Evolutionary conservation across 2,888 invertebrate genomes (phyloP), one percentile per base, ranked within the genome.

Genomic region (Netelia fuscicornis): DNA sequence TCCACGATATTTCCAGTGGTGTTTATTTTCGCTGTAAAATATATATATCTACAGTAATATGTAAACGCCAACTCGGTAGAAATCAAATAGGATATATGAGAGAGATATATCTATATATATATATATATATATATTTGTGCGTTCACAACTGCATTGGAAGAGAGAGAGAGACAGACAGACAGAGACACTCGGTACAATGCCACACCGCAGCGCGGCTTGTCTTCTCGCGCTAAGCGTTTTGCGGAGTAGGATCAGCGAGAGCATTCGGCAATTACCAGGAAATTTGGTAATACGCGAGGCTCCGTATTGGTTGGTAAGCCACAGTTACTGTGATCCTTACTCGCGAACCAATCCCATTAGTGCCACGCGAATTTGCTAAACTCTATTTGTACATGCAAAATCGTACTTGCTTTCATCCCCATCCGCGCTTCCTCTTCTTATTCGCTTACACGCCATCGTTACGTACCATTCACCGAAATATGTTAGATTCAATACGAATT

Each of bases 191-290:
- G 6, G 37, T 37, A 10, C 13, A 13, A 48, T 48, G 13, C 48
- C 48, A 48, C 2, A 48, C 48, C 48, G 13, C 48, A 13, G 48
- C 10, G 71, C 52, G 20, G n/a, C 20, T 71, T 23, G 30, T 68
- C 52, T 17, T 52, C 52, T 17, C 52, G 17, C 58, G 74, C 11
- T 44, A n/a, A 74, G 58, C 60, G n/a, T 60, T 60, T 60, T 60
- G 44, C 60, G 62, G 58, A 17, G n/a, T 56, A 37, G 37, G 30
- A 62, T 54, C 25, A 25, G 25, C 60, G 56, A 67, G 84, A 85
- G 88, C 87, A 88, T 90, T 88, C 88, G 86, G 86, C 88, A 90
- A 90, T 90, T 90, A 90, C 86, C 86, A 87, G 89, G 87, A 87
- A 90, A 90, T 90, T 90, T 86, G 87, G 88, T 86, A 89, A 89